Evolutionary conservation across 2,888 invertebrate genomes (phyloP).

Genomic region (Arge pagana): DNA sequence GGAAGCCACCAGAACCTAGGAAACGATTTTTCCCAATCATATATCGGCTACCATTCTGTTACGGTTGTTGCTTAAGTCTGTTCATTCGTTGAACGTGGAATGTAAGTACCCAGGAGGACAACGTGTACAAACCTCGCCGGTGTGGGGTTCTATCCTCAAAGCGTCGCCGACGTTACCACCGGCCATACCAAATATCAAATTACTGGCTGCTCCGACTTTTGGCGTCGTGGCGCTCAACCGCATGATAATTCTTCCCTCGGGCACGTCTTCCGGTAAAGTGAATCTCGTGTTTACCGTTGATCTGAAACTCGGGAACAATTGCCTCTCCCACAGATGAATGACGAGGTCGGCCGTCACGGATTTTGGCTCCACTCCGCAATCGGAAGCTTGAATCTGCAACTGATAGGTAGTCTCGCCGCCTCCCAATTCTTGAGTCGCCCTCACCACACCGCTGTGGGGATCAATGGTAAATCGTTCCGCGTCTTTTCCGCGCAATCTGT

Average conservation of each 20-base stretch:
- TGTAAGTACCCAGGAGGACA: no score
- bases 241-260: conserved; percentile 77
- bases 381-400: conserved; percentile 78
- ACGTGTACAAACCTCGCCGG: conserved; percentile 67
- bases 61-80: no score
- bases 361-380: conserved; percentile 73
- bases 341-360: conserved; percentile 77
- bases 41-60: no score
- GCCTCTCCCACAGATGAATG: conserved; percentile 76
- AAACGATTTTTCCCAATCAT: background rate
- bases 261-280: conserved; percentile 78
- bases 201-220: conserved; percentile 73
- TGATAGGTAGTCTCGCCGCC: conserved; percentile 68
- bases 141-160: conserved; percentile 76
- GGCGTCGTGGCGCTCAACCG: conserved; percentile 79
- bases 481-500: conserved; percentile 78
- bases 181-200: conserved; percentile 80
- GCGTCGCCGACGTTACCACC: conserved; percentile 93
- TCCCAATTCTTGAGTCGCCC: conserved; percentile 72
- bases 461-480: conserved; percentile 79
- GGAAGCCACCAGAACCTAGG: conserved; percentile 71
- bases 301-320: conserved; percentile 80
- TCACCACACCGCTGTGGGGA: conserved; percentile 83
- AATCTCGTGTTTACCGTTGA: conserved; percentile 73
- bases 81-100: no score